Base-by-base conservation (phyloP, 2,888 invertebrate genomes). In the Malachius bipustulatus region DNA sequence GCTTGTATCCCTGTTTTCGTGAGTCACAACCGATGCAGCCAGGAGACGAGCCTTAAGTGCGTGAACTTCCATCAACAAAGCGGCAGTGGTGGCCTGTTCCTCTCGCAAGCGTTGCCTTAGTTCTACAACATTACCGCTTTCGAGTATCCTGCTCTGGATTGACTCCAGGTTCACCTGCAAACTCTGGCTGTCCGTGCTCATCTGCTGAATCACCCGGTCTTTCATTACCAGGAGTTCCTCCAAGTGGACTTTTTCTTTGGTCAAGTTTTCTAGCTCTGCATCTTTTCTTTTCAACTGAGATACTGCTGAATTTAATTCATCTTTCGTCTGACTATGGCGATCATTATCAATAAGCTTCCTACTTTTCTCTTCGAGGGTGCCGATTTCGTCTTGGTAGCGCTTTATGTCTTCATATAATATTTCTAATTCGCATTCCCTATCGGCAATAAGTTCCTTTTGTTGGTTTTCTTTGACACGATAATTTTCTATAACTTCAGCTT, bases 181-280 rank as follows among this genome's bases (percentile, higher is more conserved):
- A 37, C 60, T 65, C 44, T 70, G 71, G 34, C 65, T 70, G 36
- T 71, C 68, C 13, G 63, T 62, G 9, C 70, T 71, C 50, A 78
- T 75, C 10, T 75, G 72, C 36, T 69, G 67, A 1, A 70, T 67
- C 0, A 69, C 60, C 39, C 63, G 65, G 26, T 78, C 75, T 47
- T 73, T 73, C 30, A 73, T 71, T 38, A 63, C 68, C 1, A 80
- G 47, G 16, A 69, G 65, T 9, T 70, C 67, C 47, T 73, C 70
- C 24, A 77, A 56, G 38, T 64, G 64, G 12, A 64, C 60, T 2
- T 76, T 59, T 52, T 79, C 75, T 38, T 66, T 65, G 34, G 66
- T 65, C 16, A 62, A 54, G 15, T 62, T 62, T 11, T 65, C 54
- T n/a, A n/a, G n/a, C n/a, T n/a, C 15, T 33, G 35, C 9, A 16